Conservation (phyloP, 2,797 vertebrate genomes). For the Agapornis canus region DNA sequence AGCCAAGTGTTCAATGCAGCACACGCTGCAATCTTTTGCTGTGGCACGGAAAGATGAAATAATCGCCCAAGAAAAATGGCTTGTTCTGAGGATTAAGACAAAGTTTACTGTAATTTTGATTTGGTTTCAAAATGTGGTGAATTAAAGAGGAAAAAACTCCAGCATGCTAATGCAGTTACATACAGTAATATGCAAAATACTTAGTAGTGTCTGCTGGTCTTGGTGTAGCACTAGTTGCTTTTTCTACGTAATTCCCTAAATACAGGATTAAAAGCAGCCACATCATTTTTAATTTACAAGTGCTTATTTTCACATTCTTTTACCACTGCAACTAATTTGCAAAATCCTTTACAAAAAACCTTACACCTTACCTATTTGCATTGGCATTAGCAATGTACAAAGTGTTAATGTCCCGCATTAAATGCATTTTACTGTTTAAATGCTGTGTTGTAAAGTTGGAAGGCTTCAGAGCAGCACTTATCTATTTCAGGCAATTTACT, state of each 20-base stretch:
- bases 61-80: background rate
- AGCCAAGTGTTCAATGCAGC: background rate
- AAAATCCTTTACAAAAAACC: background rate
- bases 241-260: background rate
- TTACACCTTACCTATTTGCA: background rate
- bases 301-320: background rate
- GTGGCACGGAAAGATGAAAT: background rate
- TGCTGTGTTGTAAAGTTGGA: background rate
- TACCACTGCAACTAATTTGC: background rate
- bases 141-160: background rate
- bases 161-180: background rate
- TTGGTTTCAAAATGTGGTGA: background rate
- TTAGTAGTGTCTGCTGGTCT: background rate
- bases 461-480: background rate
- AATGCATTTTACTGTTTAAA: background rate
- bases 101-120: background rate
- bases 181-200: background rate
- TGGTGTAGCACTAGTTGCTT: background rate
- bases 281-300: background rate
- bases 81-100: background rate
- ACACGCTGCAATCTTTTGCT: background rate
- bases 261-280: background rate
- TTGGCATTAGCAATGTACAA: fast-evolving
- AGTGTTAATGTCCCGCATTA: background rate
- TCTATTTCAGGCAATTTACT: background rate